Conservation (phyloP, 2,113 vertebrate species). For the Pavo muticus region DNA sequence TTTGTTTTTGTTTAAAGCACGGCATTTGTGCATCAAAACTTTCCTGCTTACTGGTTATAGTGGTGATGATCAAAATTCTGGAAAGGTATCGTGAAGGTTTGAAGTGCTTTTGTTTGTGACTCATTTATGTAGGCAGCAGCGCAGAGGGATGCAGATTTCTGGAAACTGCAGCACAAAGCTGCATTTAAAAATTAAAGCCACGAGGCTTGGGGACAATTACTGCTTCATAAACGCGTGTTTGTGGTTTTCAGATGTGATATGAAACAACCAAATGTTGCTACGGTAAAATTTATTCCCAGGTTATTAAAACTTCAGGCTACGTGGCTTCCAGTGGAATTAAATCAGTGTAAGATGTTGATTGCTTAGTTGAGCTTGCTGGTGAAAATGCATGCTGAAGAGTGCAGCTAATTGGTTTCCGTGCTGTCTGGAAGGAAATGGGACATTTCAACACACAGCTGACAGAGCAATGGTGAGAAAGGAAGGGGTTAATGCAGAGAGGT, state of each 20-base stretch:
- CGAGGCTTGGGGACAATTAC: no score
- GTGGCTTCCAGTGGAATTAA: not conserved
- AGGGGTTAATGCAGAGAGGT: not conserved
- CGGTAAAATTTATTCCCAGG: not conserved
- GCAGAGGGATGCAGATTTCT: not conserved
- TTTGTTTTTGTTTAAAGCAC: not conserved
- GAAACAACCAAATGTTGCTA: not conserved
- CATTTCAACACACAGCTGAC: not conserved
- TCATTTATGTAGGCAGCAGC: not conserved
- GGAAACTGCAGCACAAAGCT: not conserved
- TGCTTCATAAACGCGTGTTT: rapidly evolving
- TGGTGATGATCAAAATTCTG: no score
- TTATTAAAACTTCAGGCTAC: not conserved
- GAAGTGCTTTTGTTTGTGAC: not conserved
- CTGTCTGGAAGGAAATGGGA: not conserved
- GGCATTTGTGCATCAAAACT: not conserved
- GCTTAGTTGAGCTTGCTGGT: not conserved
- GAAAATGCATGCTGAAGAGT: not conserved
- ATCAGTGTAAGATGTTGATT: not conserved
- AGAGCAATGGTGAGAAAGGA: not conserved
- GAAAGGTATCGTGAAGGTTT: rapidly evolving
- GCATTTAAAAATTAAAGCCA: not conserved
- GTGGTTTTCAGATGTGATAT: rapidly evolving
- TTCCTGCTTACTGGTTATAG: rapidly evolving
- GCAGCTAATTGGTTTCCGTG: rapidly evolving